Conservation (phyloP, 2,797 vertebrate species). For the Rhinogobio ventralis region DNA sequence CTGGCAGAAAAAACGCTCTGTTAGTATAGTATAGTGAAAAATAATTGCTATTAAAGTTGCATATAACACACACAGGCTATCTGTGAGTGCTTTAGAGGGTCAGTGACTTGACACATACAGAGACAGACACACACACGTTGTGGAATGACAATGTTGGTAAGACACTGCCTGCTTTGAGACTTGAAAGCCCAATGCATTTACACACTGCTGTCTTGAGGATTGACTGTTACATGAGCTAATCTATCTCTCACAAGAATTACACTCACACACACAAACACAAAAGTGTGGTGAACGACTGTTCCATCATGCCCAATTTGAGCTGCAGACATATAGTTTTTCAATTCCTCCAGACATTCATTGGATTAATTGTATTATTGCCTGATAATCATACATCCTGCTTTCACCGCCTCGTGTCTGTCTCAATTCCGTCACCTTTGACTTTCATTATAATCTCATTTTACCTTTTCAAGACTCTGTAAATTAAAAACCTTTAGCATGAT, state of each 20-base stretch:
- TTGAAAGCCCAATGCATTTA: constrained; percentile 56
- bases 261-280: constrained; percentile 7
- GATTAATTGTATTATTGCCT: constrained; percentile 45
- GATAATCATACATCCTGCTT: constrained; percentile 23
- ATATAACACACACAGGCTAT: constrained; percentile 3
- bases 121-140: not conserved
- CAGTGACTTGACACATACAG: not conserved
- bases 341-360: constrained; percentile 35
- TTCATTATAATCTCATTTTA: constrained; percentile 41
- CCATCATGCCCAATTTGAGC: constrained; percentile 26
- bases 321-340: constrained; percentile 18
- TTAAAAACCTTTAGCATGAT: constrained; percentile 47
- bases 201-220: constrained; percentile 25
- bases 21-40: constrained; percentile 25
- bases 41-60: constrained; percentile 31
- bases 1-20: constrained; percentile 9
- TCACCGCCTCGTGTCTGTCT: not conserved
- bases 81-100: constrained; percentile 7
- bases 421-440: constrained; percentile 45
- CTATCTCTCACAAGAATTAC: constrained; percentile 23
- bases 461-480: constrained; percentile 34
- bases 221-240: constrained; percentile 28
- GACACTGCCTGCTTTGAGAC: constrained; percentile 48
- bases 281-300: constrained; percentile 1
- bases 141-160: constrained; percentile 49